Conservation (phyloP, 2,888 invertebrate species). For the Gandaritis pyraliata region DNA sequence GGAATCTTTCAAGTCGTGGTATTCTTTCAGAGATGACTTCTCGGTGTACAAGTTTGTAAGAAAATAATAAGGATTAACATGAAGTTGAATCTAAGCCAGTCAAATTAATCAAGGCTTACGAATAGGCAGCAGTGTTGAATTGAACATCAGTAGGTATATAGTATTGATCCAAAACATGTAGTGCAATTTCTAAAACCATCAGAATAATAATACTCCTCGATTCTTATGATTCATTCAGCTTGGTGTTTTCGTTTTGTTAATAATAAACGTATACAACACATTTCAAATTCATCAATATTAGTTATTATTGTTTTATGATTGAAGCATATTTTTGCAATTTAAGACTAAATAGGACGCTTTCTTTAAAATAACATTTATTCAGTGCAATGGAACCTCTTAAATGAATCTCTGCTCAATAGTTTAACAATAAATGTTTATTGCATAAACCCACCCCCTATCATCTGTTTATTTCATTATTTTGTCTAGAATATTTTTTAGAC, state of each 20-base stretch:
- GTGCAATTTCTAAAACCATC: neutral
- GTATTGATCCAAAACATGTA: neutral
- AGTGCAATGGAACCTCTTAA: slow-evolving; percentile 29
- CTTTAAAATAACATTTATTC: neutral
- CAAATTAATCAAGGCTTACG: too few species aligned
- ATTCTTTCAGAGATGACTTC: too few species aligned
- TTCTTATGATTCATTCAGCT: slow-evolving; percentile 45
- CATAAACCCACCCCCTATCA: slow-evolving; percentile 79
- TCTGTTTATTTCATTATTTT: slow-evolving; percentile 34
- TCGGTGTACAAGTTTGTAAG: too few species aligned
- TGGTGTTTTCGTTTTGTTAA: slow-evolving; percentile 25
- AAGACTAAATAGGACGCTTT: neutral
- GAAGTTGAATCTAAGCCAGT: too few species aligned
- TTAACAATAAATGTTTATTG: slow-evolving; percentile 45
- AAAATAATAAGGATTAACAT: too few species aligned
- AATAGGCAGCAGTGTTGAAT: too few species aligned
- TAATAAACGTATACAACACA: slow-evolving; percentile 4
- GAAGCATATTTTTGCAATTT: neutral
- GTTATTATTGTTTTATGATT: neutral
- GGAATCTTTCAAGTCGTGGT: too few species aligned
- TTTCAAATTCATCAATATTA: slow-evolving; percentile 6
- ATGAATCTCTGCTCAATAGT: slow-evolving; percentile 74
- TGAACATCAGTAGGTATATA: too few species aligned
- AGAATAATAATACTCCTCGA: slow-evolving; percentile 51
- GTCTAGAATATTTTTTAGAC: slow-evolving; percentile 42